Evolutionary conservation across 2,113 vertebrate species (phyloP), one percentile per base, ranked within the genome.

Genomic region (Labeo catla): DNA sequence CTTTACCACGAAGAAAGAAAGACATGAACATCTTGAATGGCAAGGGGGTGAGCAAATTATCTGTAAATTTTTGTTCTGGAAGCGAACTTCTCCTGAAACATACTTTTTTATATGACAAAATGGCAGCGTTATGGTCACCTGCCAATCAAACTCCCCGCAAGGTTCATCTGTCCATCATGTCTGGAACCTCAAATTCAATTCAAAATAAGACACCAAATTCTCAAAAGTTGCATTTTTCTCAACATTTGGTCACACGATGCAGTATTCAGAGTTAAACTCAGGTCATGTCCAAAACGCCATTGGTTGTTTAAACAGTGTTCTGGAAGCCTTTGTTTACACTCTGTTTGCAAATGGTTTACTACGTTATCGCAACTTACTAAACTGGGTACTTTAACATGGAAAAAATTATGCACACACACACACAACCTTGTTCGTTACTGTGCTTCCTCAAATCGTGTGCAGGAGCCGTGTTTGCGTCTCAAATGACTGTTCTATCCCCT

Each of bases 401-500:
- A 68, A 54, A 72, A 65, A 78, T 28, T 5, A 57, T 28, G 72
- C 28, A 77, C 15, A 9, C 23, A 39, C 23, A 39, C 4, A n/a
- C 13, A 8, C 2, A n/a, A 74, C 52, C 43, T 79, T 74, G 78
- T 43, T 82, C 34, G 54, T 59, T 72, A 57, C 79, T 45, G 50
- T 23, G 74, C 50, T 49, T 61, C 76, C 59, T 36, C 78, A 73
- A 86, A 86, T 65, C 47, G 52, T 68, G 73, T 49, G 59, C 84
- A 63, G 49, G 78, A 82, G 84, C 39, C 9, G 61, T 61, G 63
- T 73, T 68, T 63, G 52, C 19, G 39, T 82, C 77, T 87, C 82
- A 81, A 73, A 85, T 81, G 81, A 34, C 68, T 61, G 81, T n/a
- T 77, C 70, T 73, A 66, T 86, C 65, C 85, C 87, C 68, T 57